Evolutionary conservation across 2,888 invertebrate species (phyloP).

Genomic region (Macaria liturata): DNA sequence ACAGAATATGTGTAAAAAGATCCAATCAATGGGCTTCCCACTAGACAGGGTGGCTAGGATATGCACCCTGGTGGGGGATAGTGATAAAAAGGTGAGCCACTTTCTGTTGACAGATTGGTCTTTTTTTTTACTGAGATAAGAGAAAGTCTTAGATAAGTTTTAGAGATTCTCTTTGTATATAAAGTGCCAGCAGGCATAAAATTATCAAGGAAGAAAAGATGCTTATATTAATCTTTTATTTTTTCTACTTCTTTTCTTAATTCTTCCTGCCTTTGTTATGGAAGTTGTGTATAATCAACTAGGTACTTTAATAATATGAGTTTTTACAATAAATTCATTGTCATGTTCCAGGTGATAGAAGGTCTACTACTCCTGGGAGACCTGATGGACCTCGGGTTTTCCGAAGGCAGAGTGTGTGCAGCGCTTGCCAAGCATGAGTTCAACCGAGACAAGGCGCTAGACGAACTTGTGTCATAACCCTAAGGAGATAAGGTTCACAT

Average conservation of each 20-base stretch:
- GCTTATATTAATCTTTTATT: no score
- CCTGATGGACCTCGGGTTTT: constrained; percentile 92
- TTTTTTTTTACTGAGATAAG: no score
- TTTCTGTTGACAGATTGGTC: no score
- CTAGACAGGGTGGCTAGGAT: constrained; percentile 90
- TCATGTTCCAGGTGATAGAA: constrained; percentile 87
- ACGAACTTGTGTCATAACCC: constrained; percentile 89
- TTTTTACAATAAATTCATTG: no score
- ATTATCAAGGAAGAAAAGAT: no score
- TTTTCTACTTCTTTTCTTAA: no score
- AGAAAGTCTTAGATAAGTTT: no score
- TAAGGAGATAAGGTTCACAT: constrained; percentile 10
- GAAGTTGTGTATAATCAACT: no score
- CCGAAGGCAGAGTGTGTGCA: constrained; percentile 88
- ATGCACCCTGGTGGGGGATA: constrained; percentile 88
- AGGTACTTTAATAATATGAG: no score
- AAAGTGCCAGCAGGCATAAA: no score
- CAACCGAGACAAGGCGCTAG: constrained; percentile 93
- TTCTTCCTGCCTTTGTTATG: no score
- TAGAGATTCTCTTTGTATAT: no score
- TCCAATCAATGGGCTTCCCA: constrained; percentile 95
- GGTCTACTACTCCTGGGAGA: constrained; percentile 90
- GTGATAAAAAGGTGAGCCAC: constrained; percentile 91
- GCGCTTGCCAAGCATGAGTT: constrained; percentile 90
- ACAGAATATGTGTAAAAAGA: constrained; percentile 87